Percentiles rank a stretch among this genome's conserved stretches.
These are phyloP conservation scores for Benthosema pterotum DNA, from an alignment of 2,797 vertebrate genomes.

Conservation along the genomic window DNA sequence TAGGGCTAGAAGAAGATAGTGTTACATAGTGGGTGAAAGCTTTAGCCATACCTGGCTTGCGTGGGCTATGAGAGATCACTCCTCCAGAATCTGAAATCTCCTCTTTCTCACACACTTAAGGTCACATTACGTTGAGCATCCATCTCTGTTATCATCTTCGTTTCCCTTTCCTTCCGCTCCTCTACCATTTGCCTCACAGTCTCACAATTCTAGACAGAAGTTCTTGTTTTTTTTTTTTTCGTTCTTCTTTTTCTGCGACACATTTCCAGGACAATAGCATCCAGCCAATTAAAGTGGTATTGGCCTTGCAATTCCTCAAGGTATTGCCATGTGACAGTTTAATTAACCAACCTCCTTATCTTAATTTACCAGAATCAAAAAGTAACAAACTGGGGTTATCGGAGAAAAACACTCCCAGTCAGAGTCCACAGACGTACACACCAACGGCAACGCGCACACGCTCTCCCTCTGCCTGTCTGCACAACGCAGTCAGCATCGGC, in stretches of 20 bases:
- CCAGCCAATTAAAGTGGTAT: conserved; percentile 80
- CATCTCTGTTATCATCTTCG: conserved; percentile 33
- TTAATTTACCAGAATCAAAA: conserved; percentile 84
- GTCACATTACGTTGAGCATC: conserved; percentile 13
- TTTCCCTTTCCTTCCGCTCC: conserved; percentile 15
- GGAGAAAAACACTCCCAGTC: conserved; percentile 69
- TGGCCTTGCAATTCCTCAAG: conserved; percentile 80
- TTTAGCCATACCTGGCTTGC: neutral
- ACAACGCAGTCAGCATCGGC: conserved; percentile 11
- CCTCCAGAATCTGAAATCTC: neutral
- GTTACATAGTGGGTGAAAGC: neutral
- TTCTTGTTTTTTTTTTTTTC: conserved; percentile 29
- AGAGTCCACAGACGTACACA: conserved; percentile 38
- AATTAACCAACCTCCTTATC: conserved; percentile 85
- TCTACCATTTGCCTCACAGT: conserved; percentile 4
- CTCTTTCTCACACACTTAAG: conserved; percentile 8
- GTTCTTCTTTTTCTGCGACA: neutral
- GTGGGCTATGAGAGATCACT: neutral
- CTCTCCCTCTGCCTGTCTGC: conserved; percentile 30
- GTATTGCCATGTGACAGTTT: conserved; percentile 84
- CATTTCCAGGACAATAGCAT: conserved; percentile 69
- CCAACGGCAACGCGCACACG: conserved; percentile 20
- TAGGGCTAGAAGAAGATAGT: neutral
- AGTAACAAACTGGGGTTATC: conserved; percentile 80
- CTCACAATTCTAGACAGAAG: conserved; percentile 33